Base-by-base conservation (phyloP, 2,113 vertebrate genomes). In the Archilochus colubris region DNA sequence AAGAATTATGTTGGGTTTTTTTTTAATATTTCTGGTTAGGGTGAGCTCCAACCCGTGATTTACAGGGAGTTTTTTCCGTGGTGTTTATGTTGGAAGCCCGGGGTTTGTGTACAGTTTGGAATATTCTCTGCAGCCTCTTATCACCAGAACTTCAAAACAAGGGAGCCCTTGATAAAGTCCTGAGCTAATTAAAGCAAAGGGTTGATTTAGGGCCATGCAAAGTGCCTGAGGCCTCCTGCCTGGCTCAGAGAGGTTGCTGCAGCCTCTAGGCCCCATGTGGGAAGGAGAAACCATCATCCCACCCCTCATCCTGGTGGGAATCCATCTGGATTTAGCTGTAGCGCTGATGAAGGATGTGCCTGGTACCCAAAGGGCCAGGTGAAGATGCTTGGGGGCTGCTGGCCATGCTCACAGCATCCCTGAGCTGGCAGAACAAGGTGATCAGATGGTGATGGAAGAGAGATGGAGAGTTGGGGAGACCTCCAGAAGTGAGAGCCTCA, bases 51-150 rank as follows among this genome's bases (percentile, higher is more conserved):
- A 8, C 8, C 25, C 6, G 0, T 68, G 82, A 78, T 84, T 93
- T 95, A 57, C 1, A 40, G 78, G 53, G 58, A 62, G 77, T 12
- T 62, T 7, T 7, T 74, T 92, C 82, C 33, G 54, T 2, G 2
- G 69, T 82, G 95, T 96, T 95, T 84, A 6, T 28, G 58, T 89
- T 95, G 94, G 94, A 83, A 20, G 74, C 64, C 64, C 16, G 61
- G 4, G n/a, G 81, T 92, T 91, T 89, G 17, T 23, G 80, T 6
- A 75, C 0, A 2, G 36, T 59, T 84, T 40, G 86, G 86, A 91
- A 68, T 6, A 14, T 46, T 86, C 66, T 2, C 77, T 38, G 83
- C 4, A 82, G 44, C 14, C 44, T 88, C 66, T 91, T 91, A 68
- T 93, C 82, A 0, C 66, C 13, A 3, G 53, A 21, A 73, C 70